Base-by-base conservation (phyloP, 2,888 invertebrate genomes). In the Sycophila texana region DNA sequence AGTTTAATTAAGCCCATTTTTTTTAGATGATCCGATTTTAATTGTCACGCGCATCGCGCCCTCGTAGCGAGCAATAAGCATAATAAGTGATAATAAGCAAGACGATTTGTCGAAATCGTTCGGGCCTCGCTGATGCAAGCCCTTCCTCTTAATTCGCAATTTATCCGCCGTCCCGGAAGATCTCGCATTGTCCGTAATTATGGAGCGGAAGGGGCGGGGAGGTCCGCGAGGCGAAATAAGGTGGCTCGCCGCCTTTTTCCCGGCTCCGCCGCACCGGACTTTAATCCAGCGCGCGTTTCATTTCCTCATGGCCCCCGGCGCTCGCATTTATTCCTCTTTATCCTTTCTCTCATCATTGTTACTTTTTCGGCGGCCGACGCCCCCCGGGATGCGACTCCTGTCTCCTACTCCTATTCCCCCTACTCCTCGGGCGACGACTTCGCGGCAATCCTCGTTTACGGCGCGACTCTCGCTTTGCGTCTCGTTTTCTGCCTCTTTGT, bases 281-380 rank as follows among this genome's bases (percentile, higher is more conserved):
- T 73, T 73, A 61, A 73, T 77, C 61, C 66, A 47, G 49, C 53
- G 39, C 70, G 74, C 74, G 70, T 78, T 74, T 78, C 77, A 77
- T 77, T 77, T 77, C 72, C 53, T 20, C 65, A n/a, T 10, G 26
- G 39, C 20, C 16, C 10, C 14, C n/a, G 12, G 4, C 58, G 47
- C 30, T 4, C 76, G 18, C 77, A 61, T 78, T 70, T 67, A 73
- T 74, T 78, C 67, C 65, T 78, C 78, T 72, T 74, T 72, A 70
- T 78, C 61, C 67, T 68, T 18, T 7, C 60, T 49, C 78, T 57
- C 74, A 26, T 74, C 74, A 68, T 74, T 74, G 55, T 74, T 68
- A 78, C 68, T 57, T 70, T 78, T 78, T 68, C 61, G 61, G 39
- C 39, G 39, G 39, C 39, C 39, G 39, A 2, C 39, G 39, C 39